Evolutionary conservation across 2,888 invertebrate genomes (phyloP), one percentile per base, ranked within the genome.

Genomic region (Lamellibrachia columna): DNA sequence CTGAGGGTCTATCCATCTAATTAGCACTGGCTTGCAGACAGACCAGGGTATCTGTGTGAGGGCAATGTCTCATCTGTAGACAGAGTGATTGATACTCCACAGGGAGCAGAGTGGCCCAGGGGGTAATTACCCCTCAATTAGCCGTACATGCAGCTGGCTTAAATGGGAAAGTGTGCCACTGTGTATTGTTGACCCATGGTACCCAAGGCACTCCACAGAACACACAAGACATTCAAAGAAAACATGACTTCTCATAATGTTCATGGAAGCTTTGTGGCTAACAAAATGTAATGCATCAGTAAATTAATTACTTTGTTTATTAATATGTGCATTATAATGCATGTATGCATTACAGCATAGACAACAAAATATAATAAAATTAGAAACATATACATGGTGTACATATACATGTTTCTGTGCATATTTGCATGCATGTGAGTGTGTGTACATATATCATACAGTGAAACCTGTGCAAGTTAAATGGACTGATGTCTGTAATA

Each of bases 101-200:
- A 75, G 75, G 75, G 75, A 75, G 75, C 75, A 75, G 75, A 22
- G 6, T 75, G 4, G 75, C 22, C 22, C 75, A 75, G 75, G 75
- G 55, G 75, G 75, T 75, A 75, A 75, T 75, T 75, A 75, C 75
- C 75, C 75, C 22, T 75, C 75, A 75, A 75, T 75, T 75, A 75
- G 75, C 75, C 75, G n/a, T 75, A 75, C 2, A 22, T 75, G 75
- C 75, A 75, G 75, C 15, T 75, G 75, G 75, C 75, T 22, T 75
- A 22, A 75, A 75, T 75, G 75, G n/a, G 75, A n/a, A 75, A 75
- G 75, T 75, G 75, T 75, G 75, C 22, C 75, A 75, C 75, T 22
- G 4, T 55, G 55, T 75, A 6, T 75, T 40, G 40, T 40, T 75
- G 75, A 75, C n/a, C 75, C 75, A 75, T 75, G 75, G n/a, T 22